These are phyloP conservation scores for Butorides virescens DNA, from an alignment of 2,113 vertebrate genomes.

Conservation along the genomic window DNA sequence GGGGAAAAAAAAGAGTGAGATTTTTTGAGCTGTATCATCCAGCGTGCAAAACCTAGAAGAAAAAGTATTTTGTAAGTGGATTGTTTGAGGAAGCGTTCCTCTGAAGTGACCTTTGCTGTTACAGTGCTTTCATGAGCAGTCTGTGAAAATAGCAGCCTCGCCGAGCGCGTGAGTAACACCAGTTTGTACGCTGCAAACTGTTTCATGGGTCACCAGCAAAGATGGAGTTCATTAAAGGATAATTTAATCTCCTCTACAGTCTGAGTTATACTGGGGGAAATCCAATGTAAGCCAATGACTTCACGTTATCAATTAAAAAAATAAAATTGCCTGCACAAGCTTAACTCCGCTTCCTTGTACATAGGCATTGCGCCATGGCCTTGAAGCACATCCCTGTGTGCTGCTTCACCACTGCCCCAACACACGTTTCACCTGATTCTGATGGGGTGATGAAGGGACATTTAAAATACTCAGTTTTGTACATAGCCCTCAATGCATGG, in stretches of 20 bases:
- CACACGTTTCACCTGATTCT: not conserved
- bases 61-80: not conserved
- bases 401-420: not conserved
- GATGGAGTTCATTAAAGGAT: not conserved
- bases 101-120: not conserved
- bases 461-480: not conserved
- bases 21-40: not conserved
- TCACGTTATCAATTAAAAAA: not conserved
- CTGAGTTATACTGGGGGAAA: not conserved
- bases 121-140: not conserved
- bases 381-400: not conserved
- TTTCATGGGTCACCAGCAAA: not conserved
- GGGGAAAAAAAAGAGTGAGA: not conserved
- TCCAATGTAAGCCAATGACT: constrained; percentile 2
- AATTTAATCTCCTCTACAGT: not conserved
- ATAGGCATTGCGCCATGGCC: not conserved
- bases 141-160: not conserved
- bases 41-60: not conserved
- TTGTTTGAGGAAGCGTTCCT: not conserved
- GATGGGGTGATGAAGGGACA: not conserved
- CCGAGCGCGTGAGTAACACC: not conserved
- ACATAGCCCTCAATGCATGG: fast-evolving
- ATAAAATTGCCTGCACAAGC: not conserved
- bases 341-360: not conserved
- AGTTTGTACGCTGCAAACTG: not conserved